Percentiles rank a stretch among this genome's conserved stretches.
Conservation (phyloP, 2,113 vertebrate genomes). For the Glaucomys volans region DNA sequence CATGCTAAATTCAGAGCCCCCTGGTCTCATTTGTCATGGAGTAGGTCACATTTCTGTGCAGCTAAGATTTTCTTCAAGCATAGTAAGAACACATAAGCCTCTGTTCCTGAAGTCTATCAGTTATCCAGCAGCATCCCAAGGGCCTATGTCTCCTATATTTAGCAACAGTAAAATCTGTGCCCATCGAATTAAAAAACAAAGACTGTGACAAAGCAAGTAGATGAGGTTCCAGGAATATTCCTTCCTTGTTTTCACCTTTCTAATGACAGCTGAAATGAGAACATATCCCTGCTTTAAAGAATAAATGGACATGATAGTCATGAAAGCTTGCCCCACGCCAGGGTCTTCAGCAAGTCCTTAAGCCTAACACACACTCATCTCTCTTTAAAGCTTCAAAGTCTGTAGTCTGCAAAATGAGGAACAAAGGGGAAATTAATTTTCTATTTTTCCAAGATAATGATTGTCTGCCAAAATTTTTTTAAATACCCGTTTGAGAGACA, state of each 20-base stretch:
- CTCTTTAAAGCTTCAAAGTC: neutral
- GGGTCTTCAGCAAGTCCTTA: neutral
- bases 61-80: slow-evolving; percentile 52
- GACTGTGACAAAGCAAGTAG: neutral
- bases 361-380: neutral
- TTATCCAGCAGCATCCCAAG: neutral
- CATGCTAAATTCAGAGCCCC: slow-evolving; percentile 64
- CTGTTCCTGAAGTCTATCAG: slow-evolving; percentile 41
- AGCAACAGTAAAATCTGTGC: neutral
- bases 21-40: slow-evolving; percentile 14
- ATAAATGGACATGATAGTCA: neutral
- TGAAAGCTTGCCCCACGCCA: neutral
- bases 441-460: neutral
- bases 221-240: neutral
- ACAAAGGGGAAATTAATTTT: slow-evolving; percentile 20
- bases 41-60: slow-evolving; percentile 55
- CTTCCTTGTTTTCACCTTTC: neutral
- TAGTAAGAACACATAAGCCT: slow-evolving; percentile 69
- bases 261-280: neutral
- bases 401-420: neutral
- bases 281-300: neutral
- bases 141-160: neutral
- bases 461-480: neutral
- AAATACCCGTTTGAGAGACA: neutral
- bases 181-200: neutral